A percentile compares a stretch with the other conserved stretches of the same genome.
These are phyloP conservation scores for Caerostris extrusa DNA, from an alignment of 1,140 invertebrate genomes.

Conservation along the genomic window DNA sequence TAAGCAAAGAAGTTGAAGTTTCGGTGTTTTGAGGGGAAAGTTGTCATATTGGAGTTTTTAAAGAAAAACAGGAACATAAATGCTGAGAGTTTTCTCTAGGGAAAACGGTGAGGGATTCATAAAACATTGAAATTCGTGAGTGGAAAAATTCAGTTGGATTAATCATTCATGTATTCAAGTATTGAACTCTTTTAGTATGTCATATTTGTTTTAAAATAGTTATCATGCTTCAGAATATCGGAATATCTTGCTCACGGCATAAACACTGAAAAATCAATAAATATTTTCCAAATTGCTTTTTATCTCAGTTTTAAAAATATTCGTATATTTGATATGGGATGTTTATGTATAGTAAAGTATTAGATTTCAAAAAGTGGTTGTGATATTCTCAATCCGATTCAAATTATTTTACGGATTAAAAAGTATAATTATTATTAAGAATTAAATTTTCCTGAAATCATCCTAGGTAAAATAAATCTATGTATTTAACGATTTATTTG, in stretches of 20 bases:
- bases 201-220: background rate
- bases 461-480: too few relatives aligned
- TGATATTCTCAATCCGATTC: too few relatives aligned
- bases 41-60: background rate
- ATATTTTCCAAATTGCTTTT: too few relatives aligned
- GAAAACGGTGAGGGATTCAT: background rate
- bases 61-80: background rate
- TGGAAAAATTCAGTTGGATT: background rate
- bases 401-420: too few relatives aligned
- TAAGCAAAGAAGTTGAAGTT: constrained; percentile 51
- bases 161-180: background rate
- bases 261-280: too few relatives aligned
- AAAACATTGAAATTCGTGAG: background rate
- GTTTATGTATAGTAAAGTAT: too few relatives aligned
- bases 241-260: background rate
- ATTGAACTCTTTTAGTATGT: background rate
- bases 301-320: too few relatives aligned
- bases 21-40: constrained; percentile 24
- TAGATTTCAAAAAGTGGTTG: too few relatives aligned
- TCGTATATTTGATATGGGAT: too few relatives aligned
- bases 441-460: too few relatives aligned
- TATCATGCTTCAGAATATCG: background rate
- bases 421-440: too few relatives aligned
- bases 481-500: too few relatives aligned
- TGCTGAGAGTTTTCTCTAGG: constrained; percentile 38